Evolutionary conservation across 2,888 invertebrate species (phyloP).

Genomic region (Cerceris ruficornis): DNA sequence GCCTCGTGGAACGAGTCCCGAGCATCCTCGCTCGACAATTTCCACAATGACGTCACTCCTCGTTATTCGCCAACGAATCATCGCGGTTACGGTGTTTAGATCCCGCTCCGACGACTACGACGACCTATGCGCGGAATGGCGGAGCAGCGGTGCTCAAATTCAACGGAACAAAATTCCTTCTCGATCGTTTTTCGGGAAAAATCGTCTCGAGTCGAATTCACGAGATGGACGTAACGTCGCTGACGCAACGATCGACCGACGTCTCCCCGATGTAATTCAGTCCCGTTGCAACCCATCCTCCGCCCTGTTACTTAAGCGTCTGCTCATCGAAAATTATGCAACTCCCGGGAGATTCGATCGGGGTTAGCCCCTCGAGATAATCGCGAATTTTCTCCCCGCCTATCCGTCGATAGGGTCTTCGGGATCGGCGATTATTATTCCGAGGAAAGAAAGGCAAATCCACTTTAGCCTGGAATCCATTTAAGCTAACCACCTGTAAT

Average conservation of each 20-base stretch:
- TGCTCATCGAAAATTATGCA: not conserved
- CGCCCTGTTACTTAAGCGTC: not conserved
- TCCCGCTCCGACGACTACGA: not conserved
- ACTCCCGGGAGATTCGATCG: constrained; percentile 2
- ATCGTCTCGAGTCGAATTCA: no score
- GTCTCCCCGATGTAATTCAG: no score
- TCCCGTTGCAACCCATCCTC: not conserved
- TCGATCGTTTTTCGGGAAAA: no score
- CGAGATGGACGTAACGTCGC: constrained; percentile 2
- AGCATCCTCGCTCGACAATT: not conserved
- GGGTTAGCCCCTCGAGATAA: constrained; percentile 11
- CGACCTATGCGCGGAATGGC: constrained; percentile 4
- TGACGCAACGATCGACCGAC: no score
- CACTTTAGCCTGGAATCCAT: constrained; percentile 23
- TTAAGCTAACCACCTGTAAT: constrained; percentile 26
- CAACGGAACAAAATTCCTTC: not conserved
- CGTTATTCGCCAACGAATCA: not conserved
- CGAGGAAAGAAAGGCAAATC: constrained; percentile 8
- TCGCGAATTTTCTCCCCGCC: not conserved
- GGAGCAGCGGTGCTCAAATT: not conserved
- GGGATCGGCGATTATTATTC: constrained; percentile 10
- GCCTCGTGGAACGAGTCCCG: not conserved
- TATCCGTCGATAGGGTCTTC: not conserved
- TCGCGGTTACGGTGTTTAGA: constrained; percentile 8
- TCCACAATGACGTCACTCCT: no score